Conservation (phyloP, 2,888 invertebrate genomes). For the Nemotelus nigrinus region DNA sequence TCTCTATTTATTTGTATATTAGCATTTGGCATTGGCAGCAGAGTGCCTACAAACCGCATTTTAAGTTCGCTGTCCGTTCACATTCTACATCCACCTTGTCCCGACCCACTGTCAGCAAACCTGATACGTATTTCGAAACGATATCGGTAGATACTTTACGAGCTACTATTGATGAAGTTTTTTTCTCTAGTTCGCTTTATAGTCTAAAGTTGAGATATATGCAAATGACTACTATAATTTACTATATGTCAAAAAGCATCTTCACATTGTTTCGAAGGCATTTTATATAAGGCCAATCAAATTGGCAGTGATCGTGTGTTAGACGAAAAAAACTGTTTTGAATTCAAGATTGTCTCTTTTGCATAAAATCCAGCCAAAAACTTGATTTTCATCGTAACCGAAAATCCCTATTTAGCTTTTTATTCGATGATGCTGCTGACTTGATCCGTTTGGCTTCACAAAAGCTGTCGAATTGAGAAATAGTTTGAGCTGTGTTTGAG, state of each 20-base stretch:
- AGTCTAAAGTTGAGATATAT: slow-evolving; percentile 21
- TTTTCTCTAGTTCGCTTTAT: neutral
- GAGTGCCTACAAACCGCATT: neutral
- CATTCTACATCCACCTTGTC: neutral
- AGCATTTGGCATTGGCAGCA: slow-evolving; percentile 14
- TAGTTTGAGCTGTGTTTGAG: too few relatives aligned
- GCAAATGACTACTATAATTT: slow-evolving; percentile 34
- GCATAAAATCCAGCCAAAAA: slow-evolving; percentile 14
- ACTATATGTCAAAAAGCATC: slow-evolving; percentile 19
- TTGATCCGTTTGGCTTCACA: too few relatives aligned
- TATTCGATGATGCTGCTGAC: too few relatives aligned
- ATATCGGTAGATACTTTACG: slow-evolving; percentile 1
- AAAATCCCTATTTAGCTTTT: too few relatives aligned
- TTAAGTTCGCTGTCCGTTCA: neutral
- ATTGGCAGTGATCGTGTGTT: neutral
- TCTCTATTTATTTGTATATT: neutral
- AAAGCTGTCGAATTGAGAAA: too few relatives aligned
- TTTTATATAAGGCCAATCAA: slow-evolving; percentile 29
- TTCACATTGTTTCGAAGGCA: neutral
- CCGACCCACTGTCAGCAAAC: neutral
- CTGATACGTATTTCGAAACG: neutral
- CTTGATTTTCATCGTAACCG: neutral
- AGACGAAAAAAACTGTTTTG: slow-evolving; percentile 25
- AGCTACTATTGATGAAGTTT: neutral
- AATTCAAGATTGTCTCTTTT: slow-evolving; percentile 39